A percentile compares a stretch with the other conserved stretches of the same genome.
Evolutionary conservation across 2,797 vertebrate genomes (phyloP).

Genomic region (Xenopus petersii): DNA sequence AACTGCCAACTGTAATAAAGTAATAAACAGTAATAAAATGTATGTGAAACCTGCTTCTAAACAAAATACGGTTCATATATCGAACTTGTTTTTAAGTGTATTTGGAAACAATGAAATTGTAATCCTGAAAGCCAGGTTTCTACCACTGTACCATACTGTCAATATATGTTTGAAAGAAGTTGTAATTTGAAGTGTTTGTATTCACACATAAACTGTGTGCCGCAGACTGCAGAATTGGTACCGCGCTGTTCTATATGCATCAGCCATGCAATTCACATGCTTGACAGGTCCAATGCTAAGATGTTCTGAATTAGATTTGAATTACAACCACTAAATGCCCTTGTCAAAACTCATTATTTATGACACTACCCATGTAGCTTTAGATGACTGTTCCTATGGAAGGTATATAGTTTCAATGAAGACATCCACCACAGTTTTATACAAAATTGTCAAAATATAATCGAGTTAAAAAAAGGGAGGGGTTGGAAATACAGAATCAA

Average conservation of each 20-base stretch:
- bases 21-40: too few relatives aligned
- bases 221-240: conserved; percentile 83
- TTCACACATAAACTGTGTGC: conserved; percentile 91
- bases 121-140: too few relatives aligned
- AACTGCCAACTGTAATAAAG: too few relatives aligned
- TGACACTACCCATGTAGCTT: conserved; percentile 91
- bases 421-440: conserved; percentile 83
- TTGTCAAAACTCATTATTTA: conserved; percentile 95
- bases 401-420: conserved; percentile 85
- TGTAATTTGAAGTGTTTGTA: conserved; percentile 62
- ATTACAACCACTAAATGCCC: conserved; percentile 99
- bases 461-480: conserved; percentile 72
- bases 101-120: too few relatives aligned
- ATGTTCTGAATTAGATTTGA: conserved; percentile 99
- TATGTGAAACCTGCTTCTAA: too few relatives aligned
- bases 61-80: too few relatives aligned
- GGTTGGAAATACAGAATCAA: conserved; percentile 69
- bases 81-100: too few relatives aligned
- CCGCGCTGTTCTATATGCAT: conserved; percentile 71
- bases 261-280: conserved; percentile 85
- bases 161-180: neutral
- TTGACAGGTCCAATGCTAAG: conserved; percentile 98
- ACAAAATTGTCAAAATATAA: conserved; percentile 88
- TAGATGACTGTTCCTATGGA: conserved; percentile 77
- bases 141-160: too few relatives aligned